phyloP scores from a whole-genome alignment of 2,888 invertebrate genomes.

The Charanyca ferruginea region DNA sequence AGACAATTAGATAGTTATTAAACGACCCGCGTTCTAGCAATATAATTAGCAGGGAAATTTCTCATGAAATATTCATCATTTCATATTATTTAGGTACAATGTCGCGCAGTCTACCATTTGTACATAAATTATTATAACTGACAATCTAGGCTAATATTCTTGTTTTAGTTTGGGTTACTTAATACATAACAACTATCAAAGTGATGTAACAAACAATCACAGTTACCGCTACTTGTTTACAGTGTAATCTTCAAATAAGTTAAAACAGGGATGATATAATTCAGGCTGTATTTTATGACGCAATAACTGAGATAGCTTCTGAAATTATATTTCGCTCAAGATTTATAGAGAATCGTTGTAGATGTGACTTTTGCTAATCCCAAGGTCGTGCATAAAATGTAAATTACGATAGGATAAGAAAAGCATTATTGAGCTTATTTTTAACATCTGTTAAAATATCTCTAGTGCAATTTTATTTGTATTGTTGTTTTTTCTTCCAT shows the following conservation, averaged over 20 bases:
- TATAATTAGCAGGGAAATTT: conserved; percentile 3
- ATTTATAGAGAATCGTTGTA: background rate
- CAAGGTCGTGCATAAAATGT: background rate
- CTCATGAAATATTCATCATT: conserved; percentile 24
- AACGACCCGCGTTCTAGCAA: background rate
- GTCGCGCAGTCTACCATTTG: background rate
- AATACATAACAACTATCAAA: conserved; percentile 2
- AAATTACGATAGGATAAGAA: background rate
- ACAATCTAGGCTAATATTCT: conserved; percentile 1
- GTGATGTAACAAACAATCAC: background rate
- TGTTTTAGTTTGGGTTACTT: conserved; percentile 10
- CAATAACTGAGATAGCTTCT: background rate
- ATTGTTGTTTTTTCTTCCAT: too few relatives aligned
- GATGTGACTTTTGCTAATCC: background rate
- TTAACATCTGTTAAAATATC: too few relatives aligned
- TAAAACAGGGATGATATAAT: background rate
- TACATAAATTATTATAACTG: background rate
- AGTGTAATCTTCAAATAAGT: conserved; percentile 20
- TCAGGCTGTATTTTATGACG: conserved; percentile 6
- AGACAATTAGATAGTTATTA: background rate
- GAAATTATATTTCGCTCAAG: conserved; percentile 9
- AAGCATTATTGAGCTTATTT: background rate
- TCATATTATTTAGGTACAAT: conserved; percentile 1
- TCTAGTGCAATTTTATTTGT: too few relatives aligned
- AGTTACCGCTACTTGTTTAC: background rate